A percentile compares a stretch with the other conserved stretches of the same genome.
Conservation (phyloP, 2,113 vertebrate species). For the Emydocephalus ijimae region DNA sequence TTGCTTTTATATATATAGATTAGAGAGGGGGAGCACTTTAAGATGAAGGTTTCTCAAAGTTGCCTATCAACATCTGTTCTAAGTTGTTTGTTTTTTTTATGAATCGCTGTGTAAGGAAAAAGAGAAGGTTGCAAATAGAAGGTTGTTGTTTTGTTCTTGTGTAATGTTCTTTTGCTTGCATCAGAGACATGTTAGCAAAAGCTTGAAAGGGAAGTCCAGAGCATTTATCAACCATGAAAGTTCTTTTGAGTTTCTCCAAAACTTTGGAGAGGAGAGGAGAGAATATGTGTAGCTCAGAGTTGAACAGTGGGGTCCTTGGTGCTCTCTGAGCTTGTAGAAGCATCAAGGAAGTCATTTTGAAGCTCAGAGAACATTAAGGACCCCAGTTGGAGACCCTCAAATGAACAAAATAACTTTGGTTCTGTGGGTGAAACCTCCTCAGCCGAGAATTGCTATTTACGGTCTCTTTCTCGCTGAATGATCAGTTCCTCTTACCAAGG, state of each 20-base stretch:
- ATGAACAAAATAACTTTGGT: background rate
- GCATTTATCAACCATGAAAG: background rate
- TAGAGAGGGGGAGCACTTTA: background rate
- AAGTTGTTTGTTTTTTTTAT: background rate
- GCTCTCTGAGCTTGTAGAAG: background rate
- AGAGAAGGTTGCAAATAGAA: background rate
- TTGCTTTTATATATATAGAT: background rate
- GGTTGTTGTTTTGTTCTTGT: background rate
- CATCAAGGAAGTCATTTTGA: background rate
- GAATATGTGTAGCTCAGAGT: background rate
- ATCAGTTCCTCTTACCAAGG: conserved; percentile 10
- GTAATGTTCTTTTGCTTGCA: background rate
- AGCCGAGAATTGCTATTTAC: background rate
- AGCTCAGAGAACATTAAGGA: background rate
- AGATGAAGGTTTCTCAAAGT: background rate
- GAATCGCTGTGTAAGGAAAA: background rate
- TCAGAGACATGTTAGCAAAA: background rate
- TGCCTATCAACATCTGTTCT: background rate
- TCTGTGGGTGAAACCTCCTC: background rate
- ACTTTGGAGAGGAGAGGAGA: background rate
- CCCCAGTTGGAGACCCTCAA: background rate
- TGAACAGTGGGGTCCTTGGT: background rate
- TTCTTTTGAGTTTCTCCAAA: background rate
- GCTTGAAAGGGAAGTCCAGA: background rate
- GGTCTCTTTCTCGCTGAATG: background rate